Conservation (phyloP, 2,113 vertebrate genomes). For the Grus americana region DNA sequence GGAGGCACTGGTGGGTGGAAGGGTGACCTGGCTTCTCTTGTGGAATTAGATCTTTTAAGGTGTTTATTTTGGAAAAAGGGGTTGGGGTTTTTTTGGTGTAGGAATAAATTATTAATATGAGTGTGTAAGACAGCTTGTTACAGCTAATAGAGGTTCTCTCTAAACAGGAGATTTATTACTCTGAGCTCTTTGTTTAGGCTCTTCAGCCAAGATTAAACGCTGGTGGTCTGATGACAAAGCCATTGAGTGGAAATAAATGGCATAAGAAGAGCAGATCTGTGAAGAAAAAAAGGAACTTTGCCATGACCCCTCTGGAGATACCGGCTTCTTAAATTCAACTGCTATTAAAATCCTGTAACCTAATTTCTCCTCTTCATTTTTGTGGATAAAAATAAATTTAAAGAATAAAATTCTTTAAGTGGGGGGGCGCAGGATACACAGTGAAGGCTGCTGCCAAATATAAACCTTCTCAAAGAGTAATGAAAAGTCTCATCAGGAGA, state of each 20-base stretch:
- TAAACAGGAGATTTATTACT: background rate
- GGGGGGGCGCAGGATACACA: fast-evolving
- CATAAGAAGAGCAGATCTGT: no score
- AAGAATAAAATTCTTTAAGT: background rate
- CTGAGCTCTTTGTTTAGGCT: background rate
- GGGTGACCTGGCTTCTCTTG: background rate
- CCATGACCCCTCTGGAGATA: background rate
- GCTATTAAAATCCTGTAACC: background rate
- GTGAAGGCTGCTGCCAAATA: background rate
- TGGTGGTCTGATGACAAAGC: background rate
- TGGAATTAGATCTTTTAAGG: background rate
- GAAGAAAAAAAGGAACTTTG: background rate
- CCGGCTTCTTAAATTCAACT: background rate
- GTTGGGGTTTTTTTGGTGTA: background rate
- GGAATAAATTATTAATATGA: background rate
- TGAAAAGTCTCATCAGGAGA: no score
- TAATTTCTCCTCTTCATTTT: background rate
- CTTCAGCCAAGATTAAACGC: background rate
- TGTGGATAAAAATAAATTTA: background rate
- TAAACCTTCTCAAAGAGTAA: background rate
- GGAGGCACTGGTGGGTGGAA: background rate
- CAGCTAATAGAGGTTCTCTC: background rate
- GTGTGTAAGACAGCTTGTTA: background rate
- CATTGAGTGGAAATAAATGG: background rate
- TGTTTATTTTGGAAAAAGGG: background rate